Conservation (phyloP, 2,888 invertebrate genomes). For the Petrolisthes manimaculis region DNA sequence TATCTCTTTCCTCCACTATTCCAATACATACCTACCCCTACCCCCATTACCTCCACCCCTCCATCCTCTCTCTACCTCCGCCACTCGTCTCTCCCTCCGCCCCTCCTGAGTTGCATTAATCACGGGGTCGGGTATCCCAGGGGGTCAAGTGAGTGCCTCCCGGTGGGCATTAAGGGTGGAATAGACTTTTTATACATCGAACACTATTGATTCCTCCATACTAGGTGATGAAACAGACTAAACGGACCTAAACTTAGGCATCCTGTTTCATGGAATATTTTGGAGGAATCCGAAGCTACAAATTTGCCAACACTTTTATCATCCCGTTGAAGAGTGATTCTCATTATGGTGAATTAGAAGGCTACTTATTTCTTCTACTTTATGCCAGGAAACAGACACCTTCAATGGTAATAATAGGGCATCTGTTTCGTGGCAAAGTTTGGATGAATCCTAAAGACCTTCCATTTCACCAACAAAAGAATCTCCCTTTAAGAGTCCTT, state of each 20-base stretch:
- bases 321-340: too few species aligned
- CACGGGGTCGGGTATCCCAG: slow-evolving; percentile 21
- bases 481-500: slow-evolving; percentile 5
- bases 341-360: too few species aligned
- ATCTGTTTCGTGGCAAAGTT: too few species aligned
- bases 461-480: background rate
- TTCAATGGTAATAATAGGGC: too few species aligned
- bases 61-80: background rate
- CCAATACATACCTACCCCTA: background rate
- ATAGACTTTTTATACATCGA: background rate
- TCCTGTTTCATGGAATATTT: too few species aligned
- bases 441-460: too few species aligned
- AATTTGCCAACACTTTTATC: too few species aligned
- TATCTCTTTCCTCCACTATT: background rate
- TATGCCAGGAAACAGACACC: too few species aligned
- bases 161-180: slow-evolving; percentile 9
- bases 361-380: too few species aligned
- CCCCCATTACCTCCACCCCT: background rate
- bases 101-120: slow-evolving; percentile 20
- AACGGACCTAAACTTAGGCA: too few species aligned
- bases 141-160: slow-evolving; percentile 25
- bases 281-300: too few species aligned
- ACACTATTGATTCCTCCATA: background rate
- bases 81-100: background rate
- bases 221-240: too few species aligned